Conservation (phyloP, 2,113 vertebrate species). For the Melanerpes formicivorus region DNA sequence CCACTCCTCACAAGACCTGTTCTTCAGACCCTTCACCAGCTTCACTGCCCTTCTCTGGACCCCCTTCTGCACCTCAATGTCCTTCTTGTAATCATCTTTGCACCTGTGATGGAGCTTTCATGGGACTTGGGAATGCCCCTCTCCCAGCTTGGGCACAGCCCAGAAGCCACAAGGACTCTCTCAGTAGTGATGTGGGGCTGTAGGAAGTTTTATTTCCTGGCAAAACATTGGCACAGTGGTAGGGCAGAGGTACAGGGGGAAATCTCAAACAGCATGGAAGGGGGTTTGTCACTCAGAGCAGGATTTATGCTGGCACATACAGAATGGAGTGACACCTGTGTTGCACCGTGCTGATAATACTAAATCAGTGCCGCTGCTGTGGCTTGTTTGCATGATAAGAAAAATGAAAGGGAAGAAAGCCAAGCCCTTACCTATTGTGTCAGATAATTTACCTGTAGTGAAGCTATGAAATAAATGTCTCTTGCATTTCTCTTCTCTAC, state of each 20-base stretch:
- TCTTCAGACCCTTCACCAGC: too few relatives aligned
- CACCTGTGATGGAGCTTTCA: background rate
- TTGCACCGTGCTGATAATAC: background rate
- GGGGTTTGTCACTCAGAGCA: background rate
- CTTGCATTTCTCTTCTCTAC: background rate
- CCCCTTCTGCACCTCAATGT: background rate
- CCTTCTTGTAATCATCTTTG: background rate
- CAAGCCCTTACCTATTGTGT: background rate
- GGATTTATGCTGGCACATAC: background rate
- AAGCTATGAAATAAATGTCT: background rate
- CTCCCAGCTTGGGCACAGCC: fast-evolving
- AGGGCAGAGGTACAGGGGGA: background rate
- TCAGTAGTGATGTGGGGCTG: background rate
- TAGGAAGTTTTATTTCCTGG: too few relatives aligned
- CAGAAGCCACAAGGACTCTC: background rate
- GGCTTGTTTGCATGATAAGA: background rate
- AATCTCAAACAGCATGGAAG: fast-evolving
- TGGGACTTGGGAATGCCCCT: fast-evolving
- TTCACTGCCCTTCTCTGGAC: background rate
- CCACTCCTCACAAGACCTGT: too few relatives aligned
- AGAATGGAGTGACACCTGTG: fast-evolving
- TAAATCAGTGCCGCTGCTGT: background rate
- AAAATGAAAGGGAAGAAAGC: background rate
- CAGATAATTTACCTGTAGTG: background rate
- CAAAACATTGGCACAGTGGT: fast-evolving